Base-by-base conservation (phyloP, 37 sponge, comb jelly and placozoan species). In the Ephydatia muelleri region DNA sequence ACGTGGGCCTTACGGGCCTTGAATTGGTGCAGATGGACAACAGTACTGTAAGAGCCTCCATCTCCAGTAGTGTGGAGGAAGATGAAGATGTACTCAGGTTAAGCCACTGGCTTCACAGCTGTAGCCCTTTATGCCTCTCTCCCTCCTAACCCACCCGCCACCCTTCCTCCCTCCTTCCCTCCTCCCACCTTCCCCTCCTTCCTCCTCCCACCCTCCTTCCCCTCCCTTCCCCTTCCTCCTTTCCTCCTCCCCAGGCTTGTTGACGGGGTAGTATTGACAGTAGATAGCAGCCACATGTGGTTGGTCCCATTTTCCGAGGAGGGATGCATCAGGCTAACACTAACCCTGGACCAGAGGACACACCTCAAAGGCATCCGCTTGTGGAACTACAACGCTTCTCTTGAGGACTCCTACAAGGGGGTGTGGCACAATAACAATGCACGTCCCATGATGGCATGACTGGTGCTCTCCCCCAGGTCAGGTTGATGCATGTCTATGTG, bases 351-450 rank as follows among this genome's bases (percentile, higher is more conserved):
- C 67, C 19, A 48, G 14, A 83, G 80, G 22, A 65, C 79, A 32
- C 68, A 69, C 9, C 26, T 95, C 32, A 31, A 40, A 13, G 93
- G 93, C 11, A 23, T 96, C 32, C 47, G 79, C 75, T 65, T 98
- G 25, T 98, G 95, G 96, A 98, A 98, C 83, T 98, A 96, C 87
- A 97, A 97, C 79, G 86, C 89, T 33, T 85, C 92, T 27, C 79
- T 85, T n/a, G 98, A 97, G 66, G 98, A 97, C 82, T 91, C 92
- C 65, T 92, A 86, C 75, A 80, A 89, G 39, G 98, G 98, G 79
- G 98, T 93, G 23, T 69, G 90, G 57, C 22, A 16, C 22, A 13
- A 35, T n/a, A 23, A 80, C 5, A n/a, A 57, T 57, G 19, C 57
- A 57, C 16, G 19, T 6, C 21, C 38, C 40, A 6, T 37, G 49